Percentiles rank a stretch among this genome's conserved stretches.
Evolutionary conservation across 2,797 vertebrate species (phyloP).

Genomic region (Pipistrellus kuhlii): DNA sequence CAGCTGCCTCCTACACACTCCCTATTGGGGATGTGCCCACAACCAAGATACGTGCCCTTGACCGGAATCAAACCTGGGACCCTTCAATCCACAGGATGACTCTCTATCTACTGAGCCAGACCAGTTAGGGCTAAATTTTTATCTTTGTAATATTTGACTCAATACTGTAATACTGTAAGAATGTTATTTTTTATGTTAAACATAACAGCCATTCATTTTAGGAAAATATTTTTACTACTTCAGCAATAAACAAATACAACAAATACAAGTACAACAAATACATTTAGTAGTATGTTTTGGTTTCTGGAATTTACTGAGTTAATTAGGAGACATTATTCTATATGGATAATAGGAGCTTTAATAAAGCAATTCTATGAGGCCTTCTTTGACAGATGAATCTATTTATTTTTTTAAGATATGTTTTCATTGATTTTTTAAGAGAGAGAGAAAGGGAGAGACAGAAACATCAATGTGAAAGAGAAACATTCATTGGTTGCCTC

Average conservation of each 20-base stretch:
- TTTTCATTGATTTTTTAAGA: too few relatives aligned
- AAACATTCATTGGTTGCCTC: not conserved
- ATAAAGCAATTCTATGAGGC: not conserved
- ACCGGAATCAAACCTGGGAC: too few relatives aligned
- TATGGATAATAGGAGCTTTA: not conserved
- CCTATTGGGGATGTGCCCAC: too few relatives aligned
- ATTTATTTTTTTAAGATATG: too few relatives aligned
- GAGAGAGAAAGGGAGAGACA: too few relatives aligned
- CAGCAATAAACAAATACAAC: not conserved
- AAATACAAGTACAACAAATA: not conserved
- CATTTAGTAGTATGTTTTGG: not conserved
- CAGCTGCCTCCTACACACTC: too few relatives aligned
- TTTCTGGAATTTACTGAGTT: not conserved
- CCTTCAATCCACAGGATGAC: too few relatives aligned
- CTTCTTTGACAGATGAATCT: not conserved
- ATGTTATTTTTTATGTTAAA: slow-evolving; percentile 6
- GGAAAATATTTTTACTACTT: not conserved
- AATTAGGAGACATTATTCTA: not conserved
- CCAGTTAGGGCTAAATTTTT: not conserved
- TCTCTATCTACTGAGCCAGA: too few relatives aligned
- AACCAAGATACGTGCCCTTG: too few relatives aligned
- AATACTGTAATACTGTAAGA: not conserved
- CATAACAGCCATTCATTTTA: not conserved
- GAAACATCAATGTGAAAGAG: too few relatives aligned
- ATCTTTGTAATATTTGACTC: not conserved